phyloP scores from a whole-genome alignment of 2,888 invertebrate genomes.

The Spicauda simplicius region DNA sequence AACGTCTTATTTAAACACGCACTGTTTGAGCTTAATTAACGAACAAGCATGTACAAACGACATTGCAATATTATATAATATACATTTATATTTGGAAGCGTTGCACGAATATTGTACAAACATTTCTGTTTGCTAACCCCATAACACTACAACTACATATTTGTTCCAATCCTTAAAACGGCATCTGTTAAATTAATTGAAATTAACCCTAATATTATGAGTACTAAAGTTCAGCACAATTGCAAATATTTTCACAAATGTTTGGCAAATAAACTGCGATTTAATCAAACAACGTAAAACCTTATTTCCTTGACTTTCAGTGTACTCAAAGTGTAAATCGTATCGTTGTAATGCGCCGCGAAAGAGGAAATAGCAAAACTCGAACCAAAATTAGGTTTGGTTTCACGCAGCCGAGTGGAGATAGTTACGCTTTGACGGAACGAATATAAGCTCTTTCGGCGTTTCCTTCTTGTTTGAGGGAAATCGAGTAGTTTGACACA shows the following conservation, averaged over 20 bases:
- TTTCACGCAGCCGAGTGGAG: conserved; percentile 39
- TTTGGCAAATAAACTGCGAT: neutral
- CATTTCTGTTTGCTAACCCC: conserved; percentile 46
- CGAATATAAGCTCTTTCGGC: conserved; percentile 37
- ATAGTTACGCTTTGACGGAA: conserved; percentile 40
- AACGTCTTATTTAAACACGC: conserved; percentile 23
- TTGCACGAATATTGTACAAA: conserved; percentile 3
- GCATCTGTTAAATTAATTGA: neutral
- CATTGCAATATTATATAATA: conserved; percentile 10
- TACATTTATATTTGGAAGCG: conserved; percentile 6
- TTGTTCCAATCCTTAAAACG: neutral
- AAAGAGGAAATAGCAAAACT: conserved; percentile 46
- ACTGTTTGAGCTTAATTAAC: conserved; percentile 34
- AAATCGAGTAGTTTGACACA: conserved; percentile 8
- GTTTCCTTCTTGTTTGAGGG: conserved; percentile 33
- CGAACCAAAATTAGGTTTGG: conserved; percentile 49
- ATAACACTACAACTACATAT: neutral
- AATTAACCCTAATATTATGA: neutral
- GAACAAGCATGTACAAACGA: conserved; percentile 9
- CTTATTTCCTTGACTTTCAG: conserved; percentile 2
- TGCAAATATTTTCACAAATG: neutral
- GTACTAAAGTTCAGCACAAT: neutral
- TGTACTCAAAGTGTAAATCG: neutral
- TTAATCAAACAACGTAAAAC: neutral
- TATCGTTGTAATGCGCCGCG: neutral